phyloP scores from a whole-genome alignment of 1,140 invertebrate species.

The Homarus americanus region DNA sequence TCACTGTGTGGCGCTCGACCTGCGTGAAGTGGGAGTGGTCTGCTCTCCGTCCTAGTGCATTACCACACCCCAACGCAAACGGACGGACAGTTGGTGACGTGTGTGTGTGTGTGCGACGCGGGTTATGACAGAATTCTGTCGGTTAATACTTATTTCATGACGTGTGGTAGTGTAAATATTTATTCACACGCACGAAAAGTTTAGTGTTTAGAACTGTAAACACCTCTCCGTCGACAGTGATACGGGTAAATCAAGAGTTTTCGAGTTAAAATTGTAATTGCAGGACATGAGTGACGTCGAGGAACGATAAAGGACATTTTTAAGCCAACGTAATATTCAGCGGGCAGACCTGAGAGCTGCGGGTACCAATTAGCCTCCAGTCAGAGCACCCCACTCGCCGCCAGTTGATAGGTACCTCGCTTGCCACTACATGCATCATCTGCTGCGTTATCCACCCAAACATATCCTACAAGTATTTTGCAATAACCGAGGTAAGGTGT shows the following conservation, averaged over 20 bases:
- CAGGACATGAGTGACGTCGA: not conserved
- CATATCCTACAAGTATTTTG: too few relatives aligned
- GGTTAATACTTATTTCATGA: not conserved
- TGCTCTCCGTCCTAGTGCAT: not conserved
- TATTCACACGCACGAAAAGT: not conserved
- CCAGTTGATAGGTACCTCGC: not conserved
- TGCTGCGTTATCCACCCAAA: too few relatives aligned
- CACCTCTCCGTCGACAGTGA: not conserved
- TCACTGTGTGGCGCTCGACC: not conserved
- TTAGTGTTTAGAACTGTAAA: not conserved
- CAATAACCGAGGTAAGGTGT: too few relatives aligned
- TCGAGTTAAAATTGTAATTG: too few relatives aligned
- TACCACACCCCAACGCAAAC: not conserved
- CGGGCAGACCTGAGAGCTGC: slow-evolving; percentile 1
- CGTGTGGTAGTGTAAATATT: not conserved
- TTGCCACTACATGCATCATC: not conserved
- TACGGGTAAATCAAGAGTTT: not conserved
- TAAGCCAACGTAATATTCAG: not conserved
- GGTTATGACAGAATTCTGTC: too few relatives aligned
- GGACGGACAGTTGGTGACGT: not conserved
- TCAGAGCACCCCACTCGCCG: not conserved
- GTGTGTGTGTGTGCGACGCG: too few relatives aligned
- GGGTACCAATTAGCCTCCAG: slow-evolving; percentile 16
- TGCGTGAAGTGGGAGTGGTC: not conserved
- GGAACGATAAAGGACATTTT: not conserved